Conservation (phyloP, 2,888 invertebrate genomes). For the Abscondita cerata region DNA sequence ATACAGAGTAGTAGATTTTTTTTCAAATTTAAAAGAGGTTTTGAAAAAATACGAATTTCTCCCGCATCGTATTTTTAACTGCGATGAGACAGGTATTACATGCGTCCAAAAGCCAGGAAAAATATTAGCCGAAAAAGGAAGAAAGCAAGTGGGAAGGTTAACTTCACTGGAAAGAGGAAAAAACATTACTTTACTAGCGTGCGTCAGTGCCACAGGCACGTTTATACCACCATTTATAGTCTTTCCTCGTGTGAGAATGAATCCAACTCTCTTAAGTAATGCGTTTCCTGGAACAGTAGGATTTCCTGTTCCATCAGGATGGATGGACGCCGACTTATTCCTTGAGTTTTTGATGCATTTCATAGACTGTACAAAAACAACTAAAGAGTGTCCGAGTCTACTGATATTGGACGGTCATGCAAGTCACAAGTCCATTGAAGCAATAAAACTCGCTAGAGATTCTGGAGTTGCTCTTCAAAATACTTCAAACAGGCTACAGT, state of each 20-base stretch:
- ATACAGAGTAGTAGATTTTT: not conserved
- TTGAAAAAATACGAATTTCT: not conserved
- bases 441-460: constrained; percentile 36
- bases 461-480: constrained; percentile 53
- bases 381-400: not conserved
- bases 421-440: constrained; percentile 43
- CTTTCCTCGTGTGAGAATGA: not conserved
- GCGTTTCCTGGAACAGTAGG: not conserved
- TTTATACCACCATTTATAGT: constrained; percentile 2
- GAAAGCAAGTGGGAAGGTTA: not conserved
- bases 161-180: constrained; percentile 2
- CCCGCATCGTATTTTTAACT: not conserved
- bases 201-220: not conserved
- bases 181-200: not conserved
- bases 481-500: constrained; percentile 52
- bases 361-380: not conserved
- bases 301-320: not conserved
- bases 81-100: not conserved
- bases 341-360: not conserved
- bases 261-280: not conserved
- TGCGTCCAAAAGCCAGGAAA: not conserved
- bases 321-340: constrained; percentile 8
- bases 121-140: not conserved
- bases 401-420: constrained; percentile 52
- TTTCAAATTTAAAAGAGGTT: not conserved